Percentiles rank a stretch among this genome's conserved stretches.
phyloP scores from a whole-genome alignment of 1,140 invertebrate species.

The Dermatophagoides farinae region DNA sequence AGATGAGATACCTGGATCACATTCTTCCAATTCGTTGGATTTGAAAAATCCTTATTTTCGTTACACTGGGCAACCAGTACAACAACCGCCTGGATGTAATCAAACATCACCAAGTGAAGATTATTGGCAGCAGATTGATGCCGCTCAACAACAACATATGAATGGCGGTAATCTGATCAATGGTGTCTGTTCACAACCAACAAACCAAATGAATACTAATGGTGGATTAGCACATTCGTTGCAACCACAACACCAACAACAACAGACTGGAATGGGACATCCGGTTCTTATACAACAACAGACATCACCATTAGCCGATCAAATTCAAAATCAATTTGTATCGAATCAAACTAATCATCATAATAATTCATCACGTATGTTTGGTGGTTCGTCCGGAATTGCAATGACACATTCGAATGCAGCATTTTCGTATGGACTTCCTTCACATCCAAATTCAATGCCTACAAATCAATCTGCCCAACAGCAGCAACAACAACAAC shows the following conservation, averaged over 20 bases:
- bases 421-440: no score
- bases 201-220: not conserved
- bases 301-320: not conserved
- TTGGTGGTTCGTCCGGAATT: not conserved
- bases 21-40: slow-evolving; percentile 66
- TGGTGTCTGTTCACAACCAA: not conserved
- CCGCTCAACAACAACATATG: slow-evolving; percentile 27
- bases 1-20: slow-evolving; percentile 42
- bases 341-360: not conserved
- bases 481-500: slow-evolving; percentile 31
- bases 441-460: not conserved
- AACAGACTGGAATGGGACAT: not conserved
- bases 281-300: not conserved
- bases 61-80: slow-evolving; percentile 28
- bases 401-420: no score
- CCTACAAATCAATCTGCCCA: not conserved
- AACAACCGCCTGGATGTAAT: slow-evolving; percentile 56
- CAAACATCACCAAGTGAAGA: slow-evolving; percentile 72
- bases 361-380: not conserved
- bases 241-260: not conserved
- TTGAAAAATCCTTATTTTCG: slow-evolving; percentile 96
- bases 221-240: not conserved
- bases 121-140: slow-evolving; percentile 66
- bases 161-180: not conserved
- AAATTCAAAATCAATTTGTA: no score